Evolutionary conservation across 2,888 invertebrate species (phyloP).

Genomic region (Epinotia ramella): DNA sequence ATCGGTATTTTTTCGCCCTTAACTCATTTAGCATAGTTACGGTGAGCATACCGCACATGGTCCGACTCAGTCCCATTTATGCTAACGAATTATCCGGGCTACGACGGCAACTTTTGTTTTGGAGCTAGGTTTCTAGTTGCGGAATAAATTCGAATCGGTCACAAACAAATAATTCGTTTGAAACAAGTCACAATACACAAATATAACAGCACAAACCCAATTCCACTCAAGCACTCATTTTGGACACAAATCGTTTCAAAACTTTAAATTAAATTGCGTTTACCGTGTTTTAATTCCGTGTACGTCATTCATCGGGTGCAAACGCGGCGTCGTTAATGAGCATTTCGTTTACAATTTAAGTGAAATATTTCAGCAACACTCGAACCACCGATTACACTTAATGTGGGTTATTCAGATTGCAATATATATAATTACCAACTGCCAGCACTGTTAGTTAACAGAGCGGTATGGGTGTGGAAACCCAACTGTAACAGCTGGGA

Average conservation of each 20-base stretch:
- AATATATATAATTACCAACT: too few relatives aligned
- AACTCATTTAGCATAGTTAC: too few relatives aligned
- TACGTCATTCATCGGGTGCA: constrained; percentile 4
- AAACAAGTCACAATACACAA: not conserved
- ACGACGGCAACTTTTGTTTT: too few relatives aligned
- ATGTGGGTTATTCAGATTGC: not conserved
- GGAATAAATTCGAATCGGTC: not conserved
- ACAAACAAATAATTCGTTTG: not conserved
- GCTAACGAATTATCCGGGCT: too few relatives aligned
- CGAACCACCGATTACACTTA: not conserved
- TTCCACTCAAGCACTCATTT: not conserved
- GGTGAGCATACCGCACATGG: too few relatives aligned
- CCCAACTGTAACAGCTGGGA: too few relatives aligned
- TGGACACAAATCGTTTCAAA: not conserved
- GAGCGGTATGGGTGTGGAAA: too few relatives aligned
- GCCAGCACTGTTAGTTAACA: too few relatives aligned
- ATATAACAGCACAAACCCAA: not conserved
- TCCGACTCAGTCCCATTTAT: too few relatives aligned
- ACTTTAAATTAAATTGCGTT: constrained; percentile 19
- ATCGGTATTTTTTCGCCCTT: too few relatives aligned
- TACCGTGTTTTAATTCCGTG: constrained; percentile 4
- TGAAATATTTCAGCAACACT: not conserved
- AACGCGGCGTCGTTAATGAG: not conserved
- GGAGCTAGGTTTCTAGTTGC: too few relatives aligned
- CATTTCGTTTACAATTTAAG: constrained; percentile 1